Evolutionary conservation across 2,113 vertebrate species (phyloP).

Genomic region (Aldabrachelys gigantea): DNA sequence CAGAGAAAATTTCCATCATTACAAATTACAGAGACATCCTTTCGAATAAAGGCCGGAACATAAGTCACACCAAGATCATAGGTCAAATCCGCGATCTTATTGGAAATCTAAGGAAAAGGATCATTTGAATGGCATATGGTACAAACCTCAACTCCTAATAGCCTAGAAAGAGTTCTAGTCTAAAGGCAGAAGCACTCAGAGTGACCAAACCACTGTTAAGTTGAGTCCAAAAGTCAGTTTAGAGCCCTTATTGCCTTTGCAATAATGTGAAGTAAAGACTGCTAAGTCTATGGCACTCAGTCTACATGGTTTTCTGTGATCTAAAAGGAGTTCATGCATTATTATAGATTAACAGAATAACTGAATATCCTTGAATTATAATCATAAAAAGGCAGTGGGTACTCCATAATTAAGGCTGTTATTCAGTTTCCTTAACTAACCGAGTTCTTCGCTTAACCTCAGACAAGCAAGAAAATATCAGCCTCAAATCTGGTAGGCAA

Average conservation of each 20-base stretch:
- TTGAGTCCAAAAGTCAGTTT: neutral
- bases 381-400: neutral
- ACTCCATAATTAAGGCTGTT: neutral
- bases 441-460: neutral
- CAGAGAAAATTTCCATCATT: fast-evolving
- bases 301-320: neutral
- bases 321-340: neutral
- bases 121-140: neutral
- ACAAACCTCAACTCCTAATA: neutral
- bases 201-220: neutral
- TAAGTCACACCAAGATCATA: neutral
- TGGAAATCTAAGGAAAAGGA: neutral
- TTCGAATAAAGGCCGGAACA: neutral
- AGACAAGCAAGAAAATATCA: neutral
- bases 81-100: neutral
- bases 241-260: neutral
- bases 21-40: neutral
- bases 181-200: neutral
- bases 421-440: neutral
- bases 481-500: neutral
- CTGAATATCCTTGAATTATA: neutral
- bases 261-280: neutral
- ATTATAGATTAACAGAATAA: neutral
- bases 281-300: neutral
- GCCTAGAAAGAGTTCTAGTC: neutral